Evolutionary conservation across 1,140 invertebrate genomes (phyloP).

Genomic region (Melanaphis sacchari): DNA sequence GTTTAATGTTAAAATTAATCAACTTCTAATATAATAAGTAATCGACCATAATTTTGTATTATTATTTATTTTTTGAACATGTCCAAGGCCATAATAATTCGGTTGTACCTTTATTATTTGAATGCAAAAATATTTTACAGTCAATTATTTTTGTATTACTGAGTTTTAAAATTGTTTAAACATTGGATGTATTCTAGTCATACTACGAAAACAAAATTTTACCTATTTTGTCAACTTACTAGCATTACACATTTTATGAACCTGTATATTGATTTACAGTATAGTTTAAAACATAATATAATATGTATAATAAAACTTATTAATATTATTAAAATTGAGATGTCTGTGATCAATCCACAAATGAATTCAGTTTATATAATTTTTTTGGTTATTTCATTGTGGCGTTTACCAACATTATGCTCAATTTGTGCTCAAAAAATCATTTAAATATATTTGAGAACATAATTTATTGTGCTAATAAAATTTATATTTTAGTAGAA

Average conservation of each 20-base stretch:
- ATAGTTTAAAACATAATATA: neutral
- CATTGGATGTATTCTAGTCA: slow-evolving; percentile 11
- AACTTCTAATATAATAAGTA: neutral
- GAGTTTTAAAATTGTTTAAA: slow-evolving; percentile 22
- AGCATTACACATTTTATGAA: neutral
- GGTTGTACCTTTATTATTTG: neutral
- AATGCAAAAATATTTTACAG: neutral
- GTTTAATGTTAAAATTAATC: neutral
- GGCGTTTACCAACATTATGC: neutral
- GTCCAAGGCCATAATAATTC: neutral
- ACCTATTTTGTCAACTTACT: neutral
- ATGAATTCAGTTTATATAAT: slow-evolving; percentile 33
- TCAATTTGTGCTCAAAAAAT: slow-evolving; percentile 33
- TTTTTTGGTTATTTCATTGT: slow-evolving; percentile 1
- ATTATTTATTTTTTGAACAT: neutral
- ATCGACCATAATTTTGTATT: neutral
- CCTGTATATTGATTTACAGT: neutral
- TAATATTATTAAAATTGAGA: neutral
- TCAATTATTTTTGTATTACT: neutral
- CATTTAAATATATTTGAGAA: slow-evolving; percentile 2
- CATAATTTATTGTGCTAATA: neutral
- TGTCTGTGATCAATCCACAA: neutral
- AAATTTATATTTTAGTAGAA: neutral
- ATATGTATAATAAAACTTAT: neutral
- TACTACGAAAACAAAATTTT: neutral